Base-by-base conservation (phyloP, 2,797 vertebrate species). In the Perdix hodgsoniae region DNA sequence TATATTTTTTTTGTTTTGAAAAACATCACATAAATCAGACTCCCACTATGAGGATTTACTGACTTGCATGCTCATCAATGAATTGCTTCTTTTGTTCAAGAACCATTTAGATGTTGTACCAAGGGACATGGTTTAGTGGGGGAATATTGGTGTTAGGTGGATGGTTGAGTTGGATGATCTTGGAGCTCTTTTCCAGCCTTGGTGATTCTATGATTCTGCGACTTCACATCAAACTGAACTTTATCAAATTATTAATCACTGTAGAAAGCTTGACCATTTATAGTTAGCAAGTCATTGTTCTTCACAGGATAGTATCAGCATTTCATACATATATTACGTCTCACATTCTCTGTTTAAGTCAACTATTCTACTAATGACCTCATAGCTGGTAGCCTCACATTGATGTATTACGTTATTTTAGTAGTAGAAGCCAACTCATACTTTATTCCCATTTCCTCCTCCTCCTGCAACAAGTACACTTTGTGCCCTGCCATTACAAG, bases 251-350 rank as follows among this genome's bases (percentile, higher is more conserved):
- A 26, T 37, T 50, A 5, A 45, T 60, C 0, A 0, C 33, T 15
- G 17, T 24, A n/a, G 31, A 24, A 82, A 39, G 11, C 15, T 70
- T 52, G 15, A 19, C 26, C 9, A 39, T 52, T 39, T 67, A 23
- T 76, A n/a, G 17, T 7, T 9, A 6, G 39, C 18, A 17, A 4
- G 4, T 16, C 42, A 31, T 0, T 49, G 15, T 1, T 65, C 44
- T 64, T 63, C 40, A 26, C 14, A 40, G 31, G 19, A 40, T 47
- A 15, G 3, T 59, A 17, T 7, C 37, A 24, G 21, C 5, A 24
- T 12, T 74, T 77, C 47, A 22, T 40, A 69, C 33, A 60, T 27
- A 10, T 24, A 31, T 49, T 69, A 69, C 47, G 16, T 14, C 11
- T 71, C 31, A 22, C 21, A 11, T 6, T 69, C 7, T 82, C 45